Evolutionary conservation across 2,888 invertebrate genomes (phyloP).

Genomic region (Ypsolopha sequella): DNA sequence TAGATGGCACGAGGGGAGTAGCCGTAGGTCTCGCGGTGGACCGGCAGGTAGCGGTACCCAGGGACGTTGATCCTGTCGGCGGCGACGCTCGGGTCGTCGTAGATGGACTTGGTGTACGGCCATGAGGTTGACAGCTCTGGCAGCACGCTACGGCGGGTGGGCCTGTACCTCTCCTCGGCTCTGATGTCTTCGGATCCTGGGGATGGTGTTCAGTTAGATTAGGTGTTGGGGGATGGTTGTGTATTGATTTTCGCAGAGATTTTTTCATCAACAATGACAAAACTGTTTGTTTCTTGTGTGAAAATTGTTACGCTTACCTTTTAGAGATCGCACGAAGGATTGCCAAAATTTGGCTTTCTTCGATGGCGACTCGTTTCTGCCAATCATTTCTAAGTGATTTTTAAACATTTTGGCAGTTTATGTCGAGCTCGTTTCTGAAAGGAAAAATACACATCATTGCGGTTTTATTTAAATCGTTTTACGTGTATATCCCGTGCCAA

Average conservation of each 20-base stretch:
- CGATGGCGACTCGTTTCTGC: slow-evolving; percentile 91
- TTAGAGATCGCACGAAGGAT: slow-evolving; percentile 91
- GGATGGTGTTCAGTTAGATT: not conserved
- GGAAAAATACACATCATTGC: not conserved
- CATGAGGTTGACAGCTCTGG: slow-evolving; percentile 81
- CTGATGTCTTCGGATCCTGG: slow-evolving; percentile 92
- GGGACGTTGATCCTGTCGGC: slow-evolving; percentile 88
- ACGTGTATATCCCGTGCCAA: slow-evolving; percentile 1
- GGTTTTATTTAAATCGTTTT: no score
- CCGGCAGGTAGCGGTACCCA: slow-evolving; percentile 92
- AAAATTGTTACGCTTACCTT: slow-evolving; percentile 72
- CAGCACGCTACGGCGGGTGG: slow-evolving; percentile 79
- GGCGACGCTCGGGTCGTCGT: slow-evolving; percentile 84
- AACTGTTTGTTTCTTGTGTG: not conserved
- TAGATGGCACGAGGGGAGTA: slow-evolving; percentile 91
- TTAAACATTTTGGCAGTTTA: slow-evolving; percentile 87
- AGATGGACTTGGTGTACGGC: slow-evolving; percentile 88
- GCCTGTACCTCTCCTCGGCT: slow-evolving; percentile 85
- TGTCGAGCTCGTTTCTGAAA: slow-evolving; percentile 76
- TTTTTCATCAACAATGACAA: not conserved
- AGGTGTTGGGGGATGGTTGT: not conserved
- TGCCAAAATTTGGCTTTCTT: slow-evolving; percentile 96
- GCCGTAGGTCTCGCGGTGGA: slow-evolving; percentile 90
- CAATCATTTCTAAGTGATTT: slow-evolving; percentile 94
- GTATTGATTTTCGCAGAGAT: not conserved